These are phyloP conservation scores for Lingula anatina DNA, from an alignment of 2,888 invertebrate genomes.

Conservation along the genomic window DNA sequence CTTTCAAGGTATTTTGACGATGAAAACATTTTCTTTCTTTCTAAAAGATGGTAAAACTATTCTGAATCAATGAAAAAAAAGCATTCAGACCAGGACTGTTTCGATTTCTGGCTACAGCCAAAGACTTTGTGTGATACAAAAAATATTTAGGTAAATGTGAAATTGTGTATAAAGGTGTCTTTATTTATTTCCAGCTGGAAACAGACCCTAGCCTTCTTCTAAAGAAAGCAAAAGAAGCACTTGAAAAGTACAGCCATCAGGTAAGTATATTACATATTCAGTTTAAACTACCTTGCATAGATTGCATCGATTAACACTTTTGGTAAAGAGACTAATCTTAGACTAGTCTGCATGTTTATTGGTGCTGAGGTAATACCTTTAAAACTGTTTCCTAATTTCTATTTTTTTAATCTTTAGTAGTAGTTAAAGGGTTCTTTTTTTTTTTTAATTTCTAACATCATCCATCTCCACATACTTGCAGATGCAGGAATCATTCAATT, in stretches of 20 bases:
- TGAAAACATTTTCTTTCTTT: neutral
- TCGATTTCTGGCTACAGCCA: too few relatives aligned
- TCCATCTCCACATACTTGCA: too few relatives aligned
- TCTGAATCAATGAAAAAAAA: neutral
- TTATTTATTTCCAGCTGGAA: constrained; percentile 63
- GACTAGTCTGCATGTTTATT: too few relatives aligned
- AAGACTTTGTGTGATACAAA: neutral
- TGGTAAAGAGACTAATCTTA: too few relatives aligned
- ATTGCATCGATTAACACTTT: too few relatives aligned
- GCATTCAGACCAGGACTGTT: too few relatives aligned
- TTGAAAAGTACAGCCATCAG: constrained; percentile 89
- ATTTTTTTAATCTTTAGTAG: too few relatives aligned
- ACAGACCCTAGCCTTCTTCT: constrained; percentile 85
- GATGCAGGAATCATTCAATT: neutral
- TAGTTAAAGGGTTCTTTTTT: too few relatives aligned
- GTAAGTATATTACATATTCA: constrained; percentile 55
- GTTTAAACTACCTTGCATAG: neutral
- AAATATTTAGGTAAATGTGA: neutral
- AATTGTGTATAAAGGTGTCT: neutral
- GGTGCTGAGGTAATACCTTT: too few relatives aligned
- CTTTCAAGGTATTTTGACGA: constrained; percentile 69
- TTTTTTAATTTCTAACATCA: too few relatives aligned
- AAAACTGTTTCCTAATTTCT: too few relatives aligned
- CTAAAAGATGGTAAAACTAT: too few relatives aligned
- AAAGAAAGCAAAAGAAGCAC: constrained; percentile 77